Percentiles rank a stretch among this genome's conserved stretches.
These are phyloP conservation scores for Leucozona laternaria DNA, from an alignment of 2,888 invertebrate genomes.

Conservation along the genomic window DNA sequence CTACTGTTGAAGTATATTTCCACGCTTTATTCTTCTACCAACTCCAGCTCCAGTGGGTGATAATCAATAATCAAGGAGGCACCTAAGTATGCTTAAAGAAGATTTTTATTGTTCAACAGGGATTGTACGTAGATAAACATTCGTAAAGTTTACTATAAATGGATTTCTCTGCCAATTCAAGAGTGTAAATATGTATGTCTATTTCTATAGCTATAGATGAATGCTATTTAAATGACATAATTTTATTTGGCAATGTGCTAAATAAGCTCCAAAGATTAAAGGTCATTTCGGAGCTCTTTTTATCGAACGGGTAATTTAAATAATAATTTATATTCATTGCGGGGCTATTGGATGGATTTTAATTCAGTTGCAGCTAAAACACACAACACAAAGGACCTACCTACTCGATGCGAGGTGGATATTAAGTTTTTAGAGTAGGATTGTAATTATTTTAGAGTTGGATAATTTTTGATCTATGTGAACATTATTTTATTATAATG, in stretches of 20 bases:
- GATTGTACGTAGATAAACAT: neutral
- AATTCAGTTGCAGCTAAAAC: neutral
- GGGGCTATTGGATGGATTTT: neutral
- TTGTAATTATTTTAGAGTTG: neutral
- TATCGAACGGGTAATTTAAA: constrained; percentile 10
- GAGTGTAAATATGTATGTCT: too few species aligned
- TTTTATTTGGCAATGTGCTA: constrained; percentile 2
- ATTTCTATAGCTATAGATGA: neutral
- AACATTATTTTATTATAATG: neutral
- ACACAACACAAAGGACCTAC: neutral
- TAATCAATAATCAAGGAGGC: constrained; percentile 14
- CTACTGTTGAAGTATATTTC: neutral
- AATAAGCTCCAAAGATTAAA: neutral
- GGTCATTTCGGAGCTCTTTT: constrained; percentile 8
- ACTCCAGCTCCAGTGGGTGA: neutral
- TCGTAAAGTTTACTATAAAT: neutral
- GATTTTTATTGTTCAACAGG: constrained; percentile 27
- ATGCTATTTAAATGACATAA: neutral
- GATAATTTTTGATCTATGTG: neutral
- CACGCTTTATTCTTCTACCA: constrained; percentile 4
- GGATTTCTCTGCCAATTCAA: constrained; percentile 7
- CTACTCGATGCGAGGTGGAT: neutral
- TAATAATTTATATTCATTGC: constrained; percentile 10
- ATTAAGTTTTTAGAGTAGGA: neutral
- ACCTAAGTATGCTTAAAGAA: constrained; percentile 9